Evolutionary conservation across 2,113 vertebrate genomes (phyloP).

Genomic region (Probosciger aterrimus): DNA sequence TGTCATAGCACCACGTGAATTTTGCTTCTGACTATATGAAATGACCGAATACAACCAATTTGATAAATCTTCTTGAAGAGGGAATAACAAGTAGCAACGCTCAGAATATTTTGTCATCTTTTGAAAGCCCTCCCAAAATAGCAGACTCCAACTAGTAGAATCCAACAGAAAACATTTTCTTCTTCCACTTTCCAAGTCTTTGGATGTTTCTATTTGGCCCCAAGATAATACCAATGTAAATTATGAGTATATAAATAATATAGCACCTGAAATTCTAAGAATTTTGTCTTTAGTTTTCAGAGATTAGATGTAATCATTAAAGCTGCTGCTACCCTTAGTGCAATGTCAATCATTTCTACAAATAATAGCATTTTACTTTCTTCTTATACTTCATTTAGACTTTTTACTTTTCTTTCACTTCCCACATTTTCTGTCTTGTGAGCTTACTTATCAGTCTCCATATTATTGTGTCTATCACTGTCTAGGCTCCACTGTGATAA

Average conservation of each 20-base stretch:
- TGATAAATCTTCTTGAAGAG: not conserved
- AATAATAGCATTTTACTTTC: not conserved
- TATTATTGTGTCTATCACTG: not conserved
- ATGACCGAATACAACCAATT: not conserved
- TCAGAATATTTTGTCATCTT: not conserved
- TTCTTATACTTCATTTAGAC: not conserved
- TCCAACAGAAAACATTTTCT: not conserved
- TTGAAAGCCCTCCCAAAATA: not conserved
- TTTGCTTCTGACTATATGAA: not conserved
- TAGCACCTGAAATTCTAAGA: not conserved
- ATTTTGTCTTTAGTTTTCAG: not conserved
- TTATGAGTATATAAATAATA: not conserved
- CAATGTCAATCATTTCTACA: not conserved
- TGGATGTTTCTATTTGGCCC: not conserved
- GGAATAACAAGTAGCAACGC: accelerated
- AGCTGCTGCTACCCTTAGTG: not conserved
- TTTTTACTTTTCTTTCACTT: not conserved
- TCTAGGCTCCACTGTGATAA: not conserved
- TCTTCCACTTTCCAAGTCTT: not conserved
- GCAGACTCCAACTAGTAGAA: not conserved
- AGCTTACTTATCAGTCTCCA: not conserved
- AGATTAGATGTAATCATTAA: not conserved
- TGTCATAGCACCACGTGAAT: accelerated
- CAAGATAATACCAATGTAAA: not conserved
- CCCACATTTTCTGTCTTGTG: not conserved